These are phyloP conservation scores for Conistra vaccinii DNA, from an alignment of 2,888 invertebrate species.

Conservation along the genomic window DNA sequence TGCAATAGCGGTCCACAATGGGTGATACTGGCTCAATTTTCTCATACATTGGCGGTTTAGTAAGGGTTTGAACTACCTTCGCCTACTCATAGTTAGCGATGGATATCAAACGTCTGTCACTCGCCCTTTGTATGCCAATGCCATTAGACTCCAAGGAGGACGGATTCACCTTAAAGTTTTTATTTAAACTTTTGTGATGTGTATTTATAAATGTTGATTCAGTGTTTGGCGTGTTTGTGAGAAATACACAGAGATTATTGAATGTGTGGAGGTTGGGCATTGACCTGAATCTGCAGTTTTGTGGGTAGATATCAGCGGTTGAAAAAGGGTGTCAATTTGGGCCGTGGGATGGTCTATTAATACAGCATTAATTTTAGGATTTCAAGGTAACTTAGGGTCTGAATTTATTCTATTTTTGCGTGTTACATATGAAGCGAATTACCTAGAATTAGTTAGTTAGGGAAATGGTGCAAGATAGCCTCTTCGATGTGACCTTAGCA, in stretches of 20 bases:
- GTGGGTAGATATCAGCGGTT: conserved; percentile 12
- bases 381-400: not conserved
- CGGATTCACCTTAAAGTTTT: conserved; percentile 34
- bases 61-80: not conserved
- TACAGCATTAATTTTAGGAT: not conserved
- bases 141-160: conserved; percentile 29
- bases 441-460: not conserved
- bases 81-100: not conserved
- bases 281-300: conserved; percentile 43
- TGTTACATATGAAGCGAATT: not conserved
- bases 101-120: conserved; percentile 4
- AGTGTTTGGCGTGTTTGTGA: conserved; percentile 41
- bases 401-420: not conserved
- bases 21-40: conserved; percentile 3
- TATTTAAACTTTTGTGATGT: conserved; percentile 39
- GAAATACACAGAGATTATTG: conserved; percentile 20
- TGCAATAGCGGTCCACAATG: conserved; percentile 9
- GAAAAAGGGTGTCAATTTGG: not conserved
- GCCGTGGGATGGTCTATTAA: conserved; percentile 2
- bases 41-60: conserved; percentile 7
- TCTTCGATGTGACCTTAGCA: not conserved
- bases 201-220: conserved; percentile 51
- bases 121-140: conserved; percentile 23
- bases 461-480: not conserved
- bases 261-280: conserved; percentile 25